Evolutionary conservation across 2,113 vertebrate species (phyloP).

Genomic region (Atherinomorus stipes): DNA sequence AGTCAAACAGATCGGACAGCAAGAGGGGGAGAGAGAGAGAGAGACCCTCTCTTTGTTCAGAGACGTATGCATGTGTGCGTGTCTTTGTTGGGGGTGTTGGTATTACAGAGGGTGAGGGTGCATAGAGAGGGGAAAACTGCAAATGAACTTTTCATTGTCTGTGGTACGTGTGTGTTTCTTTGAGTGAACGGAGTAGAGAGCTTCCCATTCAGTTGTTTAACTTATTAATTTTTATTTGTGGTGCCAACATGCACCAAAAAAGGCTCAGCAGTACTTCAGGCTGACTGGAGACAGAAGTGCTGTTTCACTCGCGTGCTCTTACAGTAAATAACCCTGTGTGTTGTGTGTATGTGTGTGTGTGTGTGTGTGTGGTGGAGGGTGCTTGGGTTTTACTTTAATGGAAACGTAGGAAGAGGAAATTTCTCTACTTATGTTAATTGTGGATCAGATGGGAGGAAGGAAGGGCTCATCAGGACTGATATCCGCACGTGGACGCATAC

Average conservation of each 20-base stretch:
- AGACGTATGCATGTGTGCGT: not conserved
- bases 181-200: not conserved
- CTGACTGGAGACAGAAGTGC: too few species aligned
- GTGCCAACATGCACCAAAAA: too few species aligned
- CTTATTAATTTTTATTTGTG: conserved; percentile 15
- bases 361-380: conserved; percentile 14
- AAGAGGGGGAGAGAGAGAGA: not conserved
- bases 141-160: conserved; percentile 38
- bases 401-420: conserved; percentile 44
- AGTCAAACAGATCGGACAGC: not conserved
- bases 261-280: too few species aligned
- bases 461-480: conserved; percentile 21
- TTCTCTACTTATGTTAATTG: conserved; percentile 16
- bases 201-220: too few species aligned
- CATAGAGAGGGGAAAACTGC: not conserved
- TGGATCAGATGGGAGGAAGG: conserved; percentile 24
- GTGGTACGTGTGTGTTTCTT: conserved; percentile 14
- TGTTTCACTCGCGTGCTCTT: too few species aligned
- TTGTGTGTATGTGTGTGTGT: conserved; percentile 8
- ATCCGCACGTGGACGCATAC: not conserved
- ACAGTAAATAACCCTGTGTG: too few species aligned
- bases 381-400: not conserved
- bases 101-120: not conserved
- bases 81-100: not conserved
- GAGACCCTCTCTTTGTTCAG: conserved; percentile 22